phyloP scores from a whole-genome alignment of 1,140 invertebrate species.

The Nebria ingens region DNA sequence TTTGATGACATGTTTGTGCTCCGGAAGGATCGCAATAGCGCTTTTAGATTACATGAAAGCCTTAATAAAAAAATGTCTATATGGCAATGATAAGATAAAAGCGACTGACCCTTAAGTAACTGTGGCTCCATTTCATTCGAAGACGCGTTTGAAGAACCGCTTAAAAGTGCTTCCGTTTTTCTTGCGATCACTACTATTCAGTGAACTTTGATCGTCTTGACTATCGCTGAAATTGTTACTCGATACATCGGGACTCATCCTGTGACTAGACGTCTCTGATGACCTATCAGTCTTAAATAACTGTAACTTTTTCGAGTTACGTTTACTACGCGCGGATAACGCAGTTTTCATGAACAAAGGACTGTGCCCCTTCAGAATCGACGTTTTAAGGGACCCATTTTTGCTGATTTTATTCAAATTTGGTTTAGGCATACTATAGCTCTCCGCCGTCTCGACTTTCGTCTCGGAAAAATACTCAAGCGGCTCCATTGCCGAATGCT shows the following conservation, averaged over 20 bases:
- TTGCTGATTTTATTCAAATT: not conserved
- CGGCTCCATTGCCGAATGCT: constrained; percentile 16
- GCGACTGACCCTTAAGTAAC: no score
- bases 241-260: not conserved
- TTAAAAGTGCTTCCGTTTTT: constrained; percentile 31
- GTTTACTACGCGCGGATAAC: constrained; percentile 29
- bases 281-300: not conserved
- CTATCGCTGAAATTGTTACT: not conserved
- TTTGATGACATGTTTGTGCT: no score
- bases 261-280: not conserved
- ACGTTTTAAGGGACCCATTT: not conserved
- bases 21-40: no score
- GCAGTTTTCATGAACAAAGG: constrained; percentile 53
- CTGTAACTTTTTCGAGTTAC: not conserved
- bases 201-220: not conserved
- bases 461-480: not conserved
- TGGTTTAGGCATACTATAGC: not conserved
- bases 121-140: no score
- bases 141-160: constrained; percentile 33
- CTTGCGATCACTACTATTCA: not conserved
- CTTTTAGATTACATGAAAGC: no score
- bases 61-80: no score
- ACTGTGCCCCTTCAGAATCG: not conserved
- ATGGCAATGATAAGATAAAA: no score
- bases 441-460: not conserved